These are phyloP conservation scores for Heliocidaris erythrogramma DNA, from an alignment of 35 echinoderm and acorn worm species.

Conservation along the genomic window DNA sequence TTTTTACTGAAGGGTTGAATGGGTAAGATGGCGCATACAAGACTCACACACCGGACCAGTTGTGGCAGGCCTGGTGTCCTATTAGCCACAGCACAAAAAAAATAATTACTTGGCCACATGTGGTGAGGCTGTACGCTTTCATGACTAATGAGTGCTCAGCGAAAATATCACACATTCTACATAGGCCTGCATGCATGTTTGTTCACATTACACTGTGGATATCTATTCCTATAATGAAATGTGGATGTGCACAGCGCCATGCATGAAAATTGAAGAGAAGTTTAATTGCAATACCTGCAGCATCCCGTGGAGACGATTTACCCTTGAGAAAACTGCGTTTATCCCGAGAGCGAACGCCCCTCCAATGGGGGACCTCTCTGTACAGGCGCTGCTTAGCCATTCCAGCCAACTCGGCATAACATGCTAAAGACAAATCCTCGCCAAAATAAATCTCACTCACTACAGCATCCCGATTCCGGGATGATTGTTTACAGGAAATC, in stretches of 20 bases:
- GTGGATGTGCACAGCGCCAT: neutral
- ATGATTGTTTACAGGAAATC: slow-evolving; percentile 38
- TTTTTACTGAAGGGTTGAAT: neutral
- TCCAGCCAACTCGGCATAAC: neutral
- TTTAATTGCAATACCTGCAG: slow-evolving; percentile 33
- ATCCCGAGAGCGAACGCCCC: slow-evolving; percentile 27
- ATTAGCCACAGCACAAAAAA: neutral
- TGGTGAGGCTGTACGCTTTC: neutral
- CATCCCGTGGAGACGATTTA: neutral
- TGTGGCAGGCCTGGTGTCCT: neutral
- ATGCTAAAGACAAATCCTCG: neutral
- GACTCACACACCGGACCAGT: neutral
- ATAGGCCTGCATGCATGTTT: neutral
- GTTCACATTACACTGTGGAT: neutral
- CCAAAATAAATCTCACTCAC: neutral
- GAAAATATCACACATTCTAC: slow-evolving; percentile 39
- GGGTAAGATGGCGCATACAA: neutral
- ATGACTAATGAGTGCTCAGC: slow-evolving; percentile 13
- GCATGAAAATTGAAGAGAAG: slow-evolving; percentile 15
- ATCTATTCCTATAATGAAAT: neutral
- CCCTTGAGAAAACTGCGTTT: slow-evolving; percentile 6
- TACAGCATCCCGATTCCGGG: neutral
- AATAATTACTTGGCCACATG: slow-evolving; percentile 35
- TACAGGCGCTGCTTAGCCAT: slow-evolving; percentile 50
- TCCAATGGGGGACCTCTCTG: slow-evolving; percentile 40